These are phyloP conservation scores for Turnix velox DNA, from an alignment of 2,113 vertebrate genomes.

Conservation along the genomic window DNA sequence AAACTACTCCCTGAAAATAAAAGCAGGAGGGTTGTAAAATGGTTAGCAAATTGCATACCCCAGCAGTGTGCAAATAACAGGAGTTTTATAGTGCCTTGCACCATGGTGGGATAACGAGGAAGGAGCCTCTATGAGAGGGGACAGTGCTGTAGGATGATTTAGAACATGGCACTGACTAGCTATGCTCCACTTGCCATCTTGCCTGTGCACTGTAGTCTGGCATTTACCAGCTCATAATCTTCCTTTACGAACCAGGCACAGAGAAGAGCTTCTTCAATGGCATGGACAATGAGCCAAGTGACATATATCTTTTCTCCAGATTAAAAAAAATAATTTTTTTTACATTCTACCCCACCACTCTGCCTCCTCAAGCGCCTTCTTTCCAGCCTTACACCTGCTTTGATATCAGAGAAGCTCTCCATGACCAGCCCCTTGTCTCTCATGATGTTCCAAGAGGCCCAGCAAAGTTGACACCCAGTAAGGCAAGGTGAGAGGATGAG, in stretches of 20 bases:
- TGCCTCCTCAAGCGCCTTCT: not conserved
- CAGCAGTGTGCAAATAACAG: not conserved
- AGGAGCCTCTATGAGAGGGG: not conserved
- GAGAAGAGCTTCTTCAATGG: not conserved
- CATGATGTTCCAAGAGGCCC: not conserved
- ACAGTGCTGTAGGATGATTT: not conserved
- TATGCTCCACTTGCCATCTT: not conserved
- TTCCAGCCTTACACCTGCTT: not conserved
- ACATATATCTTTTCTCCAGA: not conserved
- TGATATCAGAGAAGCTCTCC: not conserved
- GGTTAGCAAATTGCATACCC: not conserved
- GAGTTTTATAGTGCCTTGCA: not conserved
- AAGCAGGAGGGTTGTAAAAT: not conserved
- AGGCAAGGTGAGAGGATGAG: not conserved
- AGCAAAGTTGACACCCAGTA: not conserved
- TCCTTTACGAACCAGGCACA: not conserved
- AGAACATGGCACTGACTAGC: not conserved
- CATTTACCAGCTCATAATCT: constrained; percentile 19
- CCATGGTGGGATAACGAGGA: not conserved
- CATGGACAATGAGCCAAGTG: not conserved
- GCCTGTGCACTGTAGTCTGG: not conserved
- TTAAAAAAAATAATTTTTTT: not conserved
- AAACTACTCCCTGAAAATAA: not conserved
- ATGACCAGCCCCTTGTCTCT: not conserved
- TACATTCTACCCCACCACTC: not conserved